Percentiles rank a stretch among this genome's conserved stretches.
Conservation (phyloP, 2,888 invertebrate genomes). For the Drosophila histrio region DNA sequence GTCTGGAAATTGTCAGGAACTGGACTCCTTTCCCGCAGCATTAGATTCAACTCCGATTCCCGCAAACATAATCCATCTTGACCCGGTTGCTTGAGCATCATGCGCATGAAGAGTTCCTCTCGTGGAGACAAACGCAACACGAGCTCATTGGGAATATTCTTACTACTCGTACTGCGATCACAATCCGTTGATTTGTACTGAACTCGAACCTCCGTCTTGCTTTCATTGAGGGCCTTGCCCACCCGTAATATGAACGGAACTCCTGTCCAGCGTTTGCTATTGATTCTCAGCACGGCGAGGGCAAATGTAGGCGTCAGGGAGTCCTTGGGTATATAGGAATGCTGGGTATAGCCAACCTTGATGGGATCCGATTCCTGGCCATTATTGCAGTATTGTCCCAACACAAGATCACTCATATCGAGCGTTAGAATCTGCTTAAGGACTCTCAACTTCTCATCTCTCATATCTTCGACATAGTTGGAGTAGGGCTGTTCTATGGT, state of each 20-base stretch:
- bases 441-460: slow-evolving; percentile 53
- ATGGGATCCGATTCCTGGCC: slow-evolving; percentile 44
- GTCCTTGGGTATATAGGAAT: slow-evolving; percentile 61
- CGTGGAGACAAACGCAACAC: slow-evolving; percentile 48
- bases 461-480: slow-evolving; percentile 57
- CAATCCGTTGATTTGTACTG: slow-evolving; percentile 59
- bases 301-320: slow-evolving; percentile 67
- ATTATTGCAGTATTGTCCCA: slow-evolving; percentile 63
- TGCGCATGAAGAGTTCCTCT: slow-evolving; percentile 67
- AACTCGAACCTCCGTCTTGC: slow-evolving; percentile 58
- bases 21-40: slow-evolving; percentile 21
- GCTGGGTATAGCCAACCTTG: slow-evolving; percentile 63
- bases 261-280: slow-evolving; percentile 58
- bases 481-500: slow-evolving; percentile 62
- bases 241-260: slow-evolving; percentile 66
- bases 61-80: slow-evolving; percentile 36
- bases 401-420: slow-evolving; percentile 47
- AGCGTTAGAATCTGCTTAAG: slow-evolving; percentile 47
- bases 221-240: slow-evolving; percentile 60
- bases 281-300: slow-evolving; percentile 49
- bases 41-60: slow-evolving; percentile 44
- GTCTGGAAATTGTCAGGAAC: slow-evolving; percentile 10
- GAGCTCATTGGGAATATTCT: slow-evolving; percentile 50
- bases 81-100: slow-evolving; percentile 55
- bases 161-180: slow-evolving; percentile 9